Evolutionary conservation across 2,113 vertebrate species (phyloP).

Genomic region (Vidua chalybeata): DNA sequence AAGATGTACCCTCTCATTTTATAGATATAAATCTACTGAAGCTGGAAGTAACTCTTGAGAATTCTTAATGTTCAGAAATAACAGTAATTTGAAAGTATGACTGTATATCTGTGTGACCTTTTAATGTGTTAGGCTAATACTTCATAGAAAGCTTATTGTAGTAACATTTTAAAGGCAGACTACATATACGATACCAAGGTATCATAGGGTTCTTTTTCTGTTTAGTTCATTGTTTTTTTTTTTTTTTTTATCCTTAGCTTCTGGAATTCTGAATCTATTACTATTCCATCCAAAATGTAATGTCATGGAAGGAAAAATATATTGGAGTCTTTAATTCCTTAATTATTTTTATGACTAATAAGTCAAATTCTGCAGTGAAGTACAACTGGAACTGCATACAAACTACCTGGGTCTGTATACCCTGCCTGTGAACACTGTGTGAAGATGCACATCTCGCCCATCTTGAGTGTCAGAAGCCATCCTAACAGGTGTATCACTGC

Average conservation of each 20-base stretch:
- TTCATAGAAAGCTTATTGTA: neutral
- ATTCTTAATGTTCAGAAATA: neutral
- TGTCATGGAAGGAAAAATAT: neutral
- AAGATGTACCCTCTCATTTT: conserved; percentile 1
- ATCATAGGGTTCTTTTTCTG: neutral
- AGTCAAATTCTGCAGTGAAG: neutral
- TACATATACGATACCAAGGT: neutral
- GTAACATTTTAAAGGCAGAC: neutral
- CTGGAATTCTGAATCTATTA: neutral
- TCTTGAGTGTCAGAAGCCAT: neutral
- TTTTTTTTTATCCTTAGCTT: neutral
- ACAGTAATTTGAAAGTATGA: neutral
- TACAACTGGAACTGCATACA: neutral
- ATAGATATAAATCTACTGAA: neutral
- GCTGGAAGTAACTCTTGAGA: neutral
- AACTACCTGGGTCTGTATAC: neutral
- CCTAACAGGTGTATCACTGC: neutral
- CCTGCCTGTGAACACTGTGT: neutral
- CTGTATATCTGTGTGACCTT: neutral
- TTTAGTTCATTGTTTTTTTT: neutral
- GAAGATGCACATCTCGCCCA: neutral
- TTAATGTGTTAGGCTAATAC: neutral
- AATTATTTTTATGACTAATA: neutral
- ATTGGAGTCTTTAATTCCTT: neutral
- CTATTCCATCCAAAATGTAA: neutral